Evolutionary conservation across 2,113 vertebrate genomes (phyloP), one percentile per base, ranked within the genome.

Genomic region (Lepus americanus): DNA sequence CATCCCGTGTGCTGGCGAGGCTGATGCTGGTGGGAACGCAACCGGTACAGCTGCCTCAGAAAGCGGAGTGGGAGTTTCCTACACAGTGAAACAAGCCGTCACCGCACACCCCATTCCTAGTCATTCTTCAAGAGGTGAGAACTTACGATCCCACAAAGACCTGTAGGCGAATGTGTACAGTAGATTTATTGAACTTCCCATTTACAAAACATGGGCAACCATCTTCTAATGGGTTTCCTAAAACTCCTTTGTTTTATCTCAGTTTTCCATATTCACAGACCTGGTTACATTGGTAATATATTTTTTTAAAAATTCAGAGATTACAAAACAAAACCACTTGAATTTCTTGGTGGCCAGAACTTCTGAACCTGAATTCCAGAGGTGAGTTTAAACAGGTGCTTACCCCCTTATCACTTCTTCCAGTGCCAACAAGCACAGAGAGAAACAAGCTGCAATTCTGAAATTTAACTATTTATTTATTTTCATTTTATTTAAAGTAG

Each of bases 121-220:
- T 49, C 36, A 44, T 72, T 92, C 86, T 25, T 33, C 23, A 51
- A 36, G 91, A 69, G n/a, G n/a, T 49, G 73, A 88, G 93, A 89
- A 81, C 49, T 29, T 63, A 73, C 0, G 16, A 63, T 92, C 80
- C 69, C 79, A 92, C 20, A 51, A 53, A 86, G 64, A 72, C 36
- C 44, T 61, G 74, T 31, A 51, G 2, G 7, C 36, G 53, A 85
- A 83, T 39, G 44, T 67, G 80, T 39, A 63, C 0, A 49, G 27
- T 16, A 77, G 78, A 16, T 59, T 63, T 44, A n/a, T 88, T 33
- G 70, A 70, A 59, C 20, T 27, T 73, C n/a, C 27, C 17, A 44
- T 86, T 91, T 73, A 25, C 74, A 55, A 72, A 39, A 5, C 51
- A 8, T 1, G 22, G 80, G 23, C 14, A 77, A 36, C 61, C 61